Evolutionary conservation across 2,113 vertebrate species (phyloP).

Genomic region (Chamaea fasciata): DNA sequence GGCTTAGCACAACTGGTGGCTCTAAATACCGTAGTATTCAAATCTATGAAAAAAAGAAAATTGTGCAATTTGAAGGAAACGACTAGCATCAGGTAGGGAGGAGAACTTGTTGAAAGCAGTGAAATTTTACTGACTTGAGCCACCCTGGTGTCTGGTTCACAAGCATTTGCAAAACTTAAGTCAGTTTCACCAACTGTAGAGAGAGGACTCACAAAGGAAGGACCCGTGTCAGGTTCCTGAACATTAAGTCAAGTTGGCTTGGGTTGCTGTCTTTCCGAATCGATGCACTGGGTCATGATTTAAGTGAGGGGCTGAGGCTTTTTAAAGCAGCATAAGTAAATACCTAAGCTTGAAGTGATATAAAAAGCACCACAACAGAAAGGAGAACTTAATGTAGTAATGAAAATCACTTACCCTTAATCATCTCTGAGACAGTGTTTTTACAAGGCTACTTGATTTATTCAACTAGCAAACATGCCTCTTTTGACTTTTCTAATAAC

Average conservation of each 20-base stretch:
- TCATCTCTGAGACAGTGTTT: conserved; percentile 47
- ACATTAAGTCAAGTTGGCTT: neutral
- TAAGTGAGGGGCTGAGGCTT: neutral
- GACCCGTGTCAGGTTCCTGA: neutral
- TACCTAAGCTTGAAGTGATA: conserved; percentile 10
- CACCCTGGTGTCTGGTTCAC: neutral
- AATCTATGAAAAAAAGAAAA: neutral
- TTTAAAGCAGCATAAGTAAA: conserved; percentile 5
- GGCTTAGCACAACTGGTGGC: neutral
- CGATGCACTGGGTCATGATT: neutral
- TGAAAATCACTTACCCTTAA: conserved; percentile 52
- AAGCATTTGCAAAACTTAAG: neutral
- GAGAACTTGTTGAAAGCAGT: neutral
- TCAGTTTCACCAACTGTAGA: neutral
- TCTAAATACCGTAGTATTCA: neutral
- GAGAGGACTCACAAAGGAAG: neutral
- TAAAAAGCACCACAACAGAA: conserved; percentile 48
- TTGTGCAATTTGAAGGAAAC: neutral
- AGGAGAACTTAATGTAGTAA: conserved; percentile 40
- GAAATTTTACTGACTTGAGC: neutral
- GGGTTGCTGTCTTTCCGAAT: neutral
- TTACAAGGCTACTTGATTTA: conserved; percentile 34
- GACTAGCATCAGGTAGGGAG: neutral
- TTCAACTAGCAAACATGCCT: conserved; percentile 11
- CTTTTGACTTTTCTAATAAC: conserved; percentile 41